These are phyloP conservation scores for Baryphthengus martii DNA, from an alignment of 2,113 vertebrate genomes.

Conservation along the genomic window DNA sequence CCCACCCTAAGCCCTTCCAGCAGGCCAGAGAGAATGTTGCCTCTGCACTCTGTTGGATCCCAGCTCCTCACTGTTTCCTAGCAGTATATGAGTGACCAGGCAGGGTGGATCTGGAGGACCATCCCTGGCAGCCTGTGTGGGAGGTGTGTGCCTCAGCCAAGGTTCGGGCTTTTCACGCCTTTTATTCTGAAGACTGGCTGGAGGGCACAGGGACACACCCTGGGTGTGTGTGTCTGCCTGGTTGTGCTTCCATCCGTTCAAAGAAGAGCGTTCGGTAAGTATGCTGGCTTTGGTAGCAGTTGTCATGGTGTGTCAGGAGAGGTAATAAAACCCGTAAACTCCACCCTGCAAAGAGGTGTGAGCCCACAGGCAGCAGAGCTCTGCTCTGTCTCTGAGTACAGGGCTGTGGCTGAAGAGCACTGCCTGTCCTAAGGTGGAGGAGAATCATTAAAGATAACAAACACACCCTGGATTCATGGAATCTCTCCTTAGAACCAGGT, in stretches of 20 bases:
- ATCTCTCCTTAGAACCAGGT: background rate
- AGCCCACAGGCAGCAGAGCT: background rate
- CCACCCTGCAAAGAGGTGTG: background rate
- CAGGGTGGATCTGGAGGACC: background rate
- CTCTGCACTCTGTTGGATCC: background rate
- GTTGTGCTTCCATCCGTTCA: background rate
- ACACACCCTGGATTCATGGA: background rate
- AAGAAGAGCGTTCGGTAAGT: background rate
- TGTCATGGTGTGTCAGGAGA: background rate
- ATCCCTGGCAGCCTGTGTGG: background rate
- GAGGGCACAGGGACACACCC: background rate
- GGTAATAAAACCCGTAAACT: background rate
- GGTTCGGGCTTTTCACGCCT: accelerated
- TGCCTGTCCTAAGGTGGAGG: background rate
- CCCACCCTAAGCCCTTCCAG: background rate
- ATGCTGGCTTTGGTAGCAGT: background rate
- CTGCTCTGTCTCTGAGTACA: background rate
- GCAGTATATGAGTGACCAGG: background rate
- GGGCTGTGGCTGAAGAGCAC: background rate
- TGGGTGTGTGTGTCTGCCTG: background rate
- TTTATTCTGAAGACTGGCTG: background rate
- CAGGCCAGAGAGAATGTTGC: background rate
- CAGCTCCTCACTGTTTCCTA: background rate
- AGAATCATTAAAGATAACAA: background rate
- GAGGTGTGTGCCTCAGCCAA: background rate